Base-by-base conservation (phyloP, 2,888 invertebrate genomes). In the Cistogaster globosa region DNA sequence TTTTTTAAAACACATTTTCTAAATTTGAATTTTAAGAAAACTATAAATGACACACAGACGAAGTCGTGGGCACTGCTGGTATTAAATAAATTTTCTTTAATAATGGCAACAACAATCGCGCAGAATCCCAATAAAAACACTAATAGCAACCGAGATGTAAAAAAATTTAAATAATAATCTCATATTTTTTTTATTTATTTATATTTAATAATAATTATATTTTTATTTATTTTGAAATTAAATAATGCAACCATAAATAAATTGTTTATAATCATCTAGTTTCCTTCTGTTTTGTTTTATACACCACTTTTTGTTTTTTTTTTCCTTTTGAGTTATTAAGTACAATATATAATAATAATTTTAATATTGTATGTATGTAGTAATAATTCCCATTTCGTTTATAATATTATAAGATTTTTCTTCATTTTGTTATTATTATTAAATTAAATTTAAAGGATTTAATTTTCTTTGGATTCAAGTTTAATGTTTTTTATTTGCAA, bases 161-260 rank as follows among this genome's bases (percentile, higher is more conserved):
- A 62, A 20, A 22, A 2, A n/a, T 45, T 51, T n/a, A 0, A 38
- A 60, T 32, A 38, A 14, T 63, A 76, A 63, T 60, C 76, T 68
- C 55, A 16, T 72, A 84, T 87, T 85, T 87, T 86, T 78, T 87
- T 85, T 83, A 75, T 86, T 86, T 87, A 87, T 86, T 86, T 83
- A 86, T 76, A 75, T 86, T 65, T 82, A 86, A 87, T 87, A 86
- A 90, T 88, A 76, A 82, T 69, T 57, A 69, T 48, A 48, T 16
- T 85, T 82, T 85, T 82, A 85, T 85, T 85, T 82, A 85, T 78
- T 74, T 85, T 82, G 81, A 88, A 88, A 89, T 89, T 89, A 90
- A 91, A 90, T 90, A 90, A 91, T 90, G 88, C 90, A 90, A 90
- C 89, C 89, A 90, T 91, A 90, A 87, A 90, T 89, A 89, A 90